Base-by-base conservation (phyloP, 2,113 vertebrate species). In the Pluvialis apricaria region DNA sequence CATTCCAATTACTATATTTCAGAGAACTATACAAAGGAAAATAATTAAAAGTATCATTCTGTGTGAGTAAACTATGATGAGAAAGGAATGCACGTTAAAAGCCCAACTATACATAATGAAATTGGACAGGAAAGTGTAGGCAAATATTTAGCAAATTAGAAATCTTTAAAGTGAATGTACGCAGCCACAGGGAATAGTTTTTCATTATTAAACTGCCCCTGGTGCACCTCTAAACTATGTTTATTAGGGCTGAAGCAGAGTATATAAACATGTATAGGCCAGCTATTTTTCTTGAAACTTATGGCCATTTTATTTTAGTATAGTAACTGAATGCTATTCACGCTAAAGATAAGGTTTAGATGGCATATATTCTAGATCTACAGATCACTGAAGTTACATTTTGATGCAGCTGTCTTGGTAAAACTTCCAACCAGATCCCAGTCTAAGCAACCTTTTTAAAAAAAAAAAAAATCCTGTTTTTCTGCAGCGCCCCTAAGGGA, bases 401-500 rank as follows among this genome's bases (percentile, higher is more conserved):
- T 94, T 88, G n/a, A 95, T 91, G 49, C 75, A 95, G 68, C 52
- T 96, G 87, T 85, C 62, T 95, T 84, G 26, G 71, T 91, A 94
- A 98, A 97, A 95, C 51, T 44, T 76, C 80, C 71, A 93, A 96
- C 47, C 29, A 94, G 66, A 92, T 94, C 69, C 78, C 82, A 79
- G 29, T 38, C 17, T 84, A 60, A 60, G 31, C 24, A 72, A 68
- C 3, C 2, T 42, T 72, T n/a, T 68, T n/a, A 7, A 44, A 62
- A 88, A 42, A 21, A 25, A 18, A 60, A 78, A 38, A 26, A 29
- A 36, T 20, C 76, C 82, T 95, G 51, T 45, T 96, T 96, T 97
- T 94, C 62, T 94, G 81, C 90, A 91, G 92, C 62, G 45, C 55
- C 51, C 57, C 80, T 94, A 85, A 97, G 91, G 94, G 88, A 97